Percentiles rank a stretch among this genome's conserved stretches.
Evolutionary conservation across 1,140 invertebrate species (phyloP).

Genomic region (Listronotus oregonensis): DNA sequence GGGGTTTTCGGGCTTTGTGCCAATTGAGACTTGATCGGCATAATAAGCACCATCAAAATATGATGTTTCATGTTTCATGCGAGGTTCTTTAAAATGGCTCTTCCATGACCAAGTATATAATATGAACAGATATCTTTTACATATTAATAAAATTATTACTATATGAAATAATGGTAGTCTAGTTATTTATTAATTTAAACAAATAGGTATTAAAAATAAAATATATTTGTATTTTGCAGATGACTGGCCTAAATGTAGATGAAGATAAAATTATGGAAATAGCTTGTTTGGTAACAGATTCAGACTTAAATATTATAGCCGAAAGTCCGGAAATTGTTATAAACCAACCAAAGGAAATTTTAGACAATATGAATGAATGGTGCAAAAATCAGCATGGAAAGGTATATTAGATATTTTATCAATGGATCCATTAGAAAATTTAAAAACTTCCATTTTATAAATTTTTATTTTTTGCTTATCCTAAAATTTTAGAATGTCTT

Average conservation of each 20-base stretch:
- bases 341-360: slow-evolving; percentile 73
- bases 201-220: slow-evolving; percentile 6
- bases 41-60: too few relatives aligned
- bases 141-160: too few relatives aligned
- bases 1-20: too few relatives aligned
- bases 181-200: not conserved
- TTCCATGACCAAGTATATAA: too few relatives aligned
- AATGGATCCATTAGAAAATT: too few relatives aligned
- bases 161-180: not conserved
- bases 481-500: too few relatives aligned
- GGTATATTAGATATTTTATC: slow-evolving; percentile 54
- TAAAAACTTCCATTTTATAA: too few relatives aligned
- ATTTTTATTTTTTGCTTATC: too few relatives aligned
- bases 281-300: slow-evolving; percentile 86
- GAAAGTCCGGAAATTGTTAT: slow-evolving; percentile 81
- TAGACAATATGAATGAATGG: slow-evolving; percentile 85
- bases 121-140: too few relatives aligned
- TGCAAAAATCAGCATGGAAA: slow-evolving; percentile 76
- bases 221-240: slow-evolving; percentile 41
- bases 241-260: slow-evolving; percentile 68
- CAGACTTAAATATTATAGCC: slow-evolving; percentile 76
- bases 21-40: too few relatives aligned
- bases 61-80: too few relatives aligned
- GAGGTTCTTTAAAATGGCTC: too few relatives aligned
- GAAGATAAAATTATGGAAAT: slow-evolving; percentile 86